Base-by-base conservation (phyloP, 2,888 invertebrate species). In the Volucella inanis region DNA sequence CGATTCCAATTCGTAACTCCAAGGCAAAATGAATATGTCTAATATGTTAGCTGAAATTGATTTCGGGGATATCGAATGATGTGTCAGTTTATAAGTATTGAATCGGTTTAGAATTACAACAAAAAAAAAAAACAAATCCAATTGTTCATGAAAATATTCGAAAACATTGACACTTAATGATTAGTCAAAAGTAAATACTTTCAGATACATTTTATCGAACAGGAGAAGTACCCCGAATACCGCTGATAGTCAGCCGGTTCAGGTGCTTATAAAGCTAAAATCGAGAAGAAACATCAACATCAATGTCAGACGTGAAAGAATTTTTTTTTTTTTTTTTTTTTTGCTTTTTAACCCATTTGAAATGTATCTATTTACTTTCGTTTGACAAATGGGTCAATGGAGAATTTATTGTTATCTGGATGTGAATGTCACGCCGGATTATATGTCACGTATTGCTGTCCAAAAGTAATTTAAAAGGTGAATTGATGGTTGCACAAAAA, bases 391-490 rank as follows among this genome's bases (percentile, higher is more conserved):
- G 50, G 72, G 62, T 72, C 72, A 72, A 62, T 62, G 38, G 72
- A 45, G 54, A 72, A 49, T 62, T 62, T 72, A 59, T 71, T 71
- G 49, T n/a, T 50, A 59, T 12, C 38, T 18, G 57, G 59, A 59
- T 61, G 59, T 50, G 71, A 71, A 22, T 59, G 57, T 59, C 70
- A 11, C 70, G 14, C 39, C 55, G 57, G 59, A 71, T 61, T 72
- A 15, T 62, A 47, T 72, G 72, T 72, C 72, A 72, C 72, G 72
- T 72, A 62, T 54, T 72, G 65, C n/a, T 52, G 65, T 67, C 43
- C 41, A 52, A 52, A 67, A 52, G 41, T 59, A 71, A 50, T 59
- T 59, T 14, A 50, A 71, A 59, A 71, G 41, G 18, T 57, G n/a
- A 57, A 70, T 57, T 70, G 70, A 70, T 57, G 70, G n/a, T 38